Conservation (phyloP, 2,797 vertebrate species). For the Mormyrus proboscirostris region DNA sequence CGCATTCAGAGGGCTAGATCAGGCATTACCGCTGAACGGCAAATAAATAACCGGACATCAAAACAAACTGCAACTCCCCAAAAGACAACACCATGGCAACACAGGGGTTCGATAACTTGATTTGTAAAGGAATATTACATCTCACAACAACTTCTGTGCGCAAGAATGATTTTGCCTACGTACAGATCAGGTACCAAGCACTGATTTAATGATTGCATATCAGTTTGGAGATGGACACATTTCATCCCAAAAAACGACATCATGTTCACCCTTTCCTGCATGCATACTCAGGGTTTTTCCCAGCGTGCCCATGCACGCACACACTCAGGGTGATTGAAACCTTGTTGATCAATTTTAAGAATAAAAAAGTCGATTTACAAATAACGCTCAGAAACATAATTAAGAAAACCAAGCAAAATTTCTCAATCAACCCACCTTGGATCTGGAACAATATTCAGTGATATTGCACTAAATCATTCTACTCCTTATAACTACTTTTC, state of each 20-base stretch:
- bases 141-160: background rate
- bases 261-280: slow-evolving; percentile 34
- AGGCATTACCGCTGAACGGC: background rate
- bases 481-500: slow-evolving; percentile 34
- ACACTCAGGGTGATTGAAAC: slow-evolving; percentile 27
- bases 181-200: background rate
- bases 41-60: background rate
- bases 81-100: background rate
- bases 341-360: slow-evolving; percentile 26
- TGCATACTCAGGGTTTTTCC: slow-evolving; percentile 36
- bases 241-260: slow-evolving; percentile 35
- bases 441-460: slow-evolving; percentile 41
- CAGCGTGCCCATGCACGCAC: slow-evolving; percentile 55
- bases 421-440: slow-evolving; percentile 49
- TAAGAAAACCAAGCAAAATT: slow-evolving; percentile 1
- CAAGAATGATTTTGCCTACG: background rate
- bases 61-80: background rate
- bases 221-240: background rate
- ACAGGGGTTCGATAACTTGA: background rate
- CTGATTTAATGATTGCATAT: background rate
- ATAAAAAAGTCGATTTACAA: slow-evolving; percentile 11
- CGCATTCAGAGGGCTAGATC: background rate
- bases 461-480: slow-evolving; percentile 58
- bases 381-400: slow-evolving; percentile 5
- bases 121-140: background rate